These are phyloP conservation scores for Drosophila arawakana DNA, from an alignment of 1,140 invertebrate species.

Conservation along the genomic window DNA sequence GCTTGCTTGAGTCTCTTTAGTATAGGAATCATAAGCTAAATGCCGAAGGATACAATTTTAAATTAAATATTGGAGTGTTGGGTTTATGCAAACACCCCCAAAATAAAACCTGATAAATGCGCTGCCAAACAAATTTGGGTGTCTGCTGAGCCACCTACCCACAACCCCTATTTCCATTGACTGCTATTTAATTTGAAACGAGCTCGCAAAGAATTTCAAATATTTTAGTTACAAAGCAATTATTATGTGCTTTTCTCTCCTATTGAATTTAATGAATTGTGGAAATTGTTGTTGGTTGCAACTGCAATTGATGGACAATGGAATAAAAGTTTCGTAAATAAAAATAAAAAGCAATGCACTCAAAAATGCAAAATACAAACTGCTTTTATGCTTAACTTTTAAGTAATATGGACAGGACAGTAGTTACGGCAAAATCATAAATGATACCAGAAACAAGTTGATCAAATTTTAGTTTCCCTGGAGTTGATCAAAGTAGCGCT, in stretches of 20 bases:
- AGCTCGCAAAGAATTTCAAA: background rate
- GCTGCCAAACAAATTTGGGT: background rate
- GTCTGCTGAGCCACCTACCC: conserved; percentile 9
- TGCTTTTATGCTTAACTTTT: conserved; percentile 18
- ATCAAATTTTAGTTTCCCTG: background rate
- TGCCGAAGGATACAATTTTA: conserved; percentile 58
- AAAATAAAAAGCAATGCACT: conserved; percentile 12
- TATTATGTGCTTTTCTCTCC: background rate
- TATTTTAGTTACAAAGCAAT: conserved; percentile 7
- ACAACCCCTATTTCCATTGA: conserved; percentile 32
- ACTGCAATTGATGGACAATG: conserved; percentile 16
- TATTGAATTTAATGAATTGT: background rate
- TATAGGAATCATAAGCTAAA: conserved; percentile 48
- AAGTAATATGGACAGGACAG: conserved; percentile 7
- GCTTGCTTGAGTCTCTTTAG: conserved; percentile 28
- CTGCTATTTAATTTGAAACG: background rate
- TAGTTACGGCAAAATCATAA: conserved; percentile 1
- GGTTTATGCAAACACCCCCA: conserved; percentile 36
- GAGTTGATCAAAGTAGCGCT: background rate
- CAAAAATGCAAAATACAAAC: conserved; percentile 20
- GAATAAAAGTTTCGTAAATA: conserved; percentile 7
- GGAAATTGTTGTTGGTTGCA: background rate
- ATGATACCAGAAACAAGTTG: background rate
- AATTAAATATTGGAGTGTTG: conserved; percentile 67
- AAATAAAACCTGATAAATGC: conserved; percentile 50